A percentile compares a stretch with the other conserved stretches of the same genome.
Conservation (phyloP, 2,888 invertebrate genomes). For the Lypha dubia region DNA sequence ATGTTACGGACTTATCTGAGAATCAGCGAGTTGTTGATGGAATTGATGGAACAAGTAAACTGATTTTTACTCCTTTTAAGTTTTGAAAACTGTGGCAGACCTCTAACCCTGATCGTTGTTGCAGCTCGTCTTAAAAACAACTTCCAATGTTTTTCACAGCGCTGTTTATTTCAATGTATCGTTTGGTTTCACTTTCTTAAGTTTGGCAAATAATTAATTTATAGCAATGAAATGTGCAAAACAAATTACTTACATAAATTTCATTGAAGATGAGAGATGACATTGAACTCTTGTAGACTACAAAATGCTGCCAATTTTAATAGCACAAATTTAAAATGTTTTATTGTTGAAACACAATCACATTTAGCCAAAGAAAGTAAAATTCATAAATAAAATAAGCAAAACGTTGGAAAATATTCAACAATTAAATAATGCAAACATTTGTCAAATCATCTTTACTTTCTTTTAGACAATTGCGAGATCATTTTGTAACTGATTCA, state of each 20-base stretch:
- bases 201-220: neutral
- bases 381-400: slow-evolving; percentile 18
- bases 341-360: slow-evolving; percentile 6
- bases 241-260: too few species aligned
- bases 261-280: neutral
- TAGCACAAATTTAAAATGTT: neutral
- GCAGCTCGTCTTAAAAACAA: too few species aligned
- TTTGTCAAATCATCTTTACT: slow-evolving; percentile 25
- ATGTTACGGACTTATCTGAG: too few species aligned
- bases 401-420: neutral
- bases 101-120: too few species aligned
- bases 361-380: slow-evolving; percentile 41
- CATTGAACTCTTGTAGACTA: slow-evolving; percentile 25
- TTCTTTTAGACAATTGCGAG: slow-evolving; percentile 4
- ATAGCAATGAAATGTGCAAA: too few species aligned
- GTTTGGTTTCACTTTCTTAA: neutral
- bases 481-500: neutral
- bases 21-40: too few species aligned
- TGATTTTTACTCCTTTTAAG: too few species aligned
- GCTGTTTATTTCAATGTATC: neutral
- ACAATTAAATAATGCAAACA: slow-evolving; percentile 15
- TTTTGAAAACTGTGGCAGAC: too few species aligned
- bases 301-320: slow-evolving; percentile 5
- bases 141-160: neutral
- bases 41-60: too few species aligned